Conservation (phyloP, 2,888 invertebrate genomes). For the Syrphus vitripennis region DNA sequence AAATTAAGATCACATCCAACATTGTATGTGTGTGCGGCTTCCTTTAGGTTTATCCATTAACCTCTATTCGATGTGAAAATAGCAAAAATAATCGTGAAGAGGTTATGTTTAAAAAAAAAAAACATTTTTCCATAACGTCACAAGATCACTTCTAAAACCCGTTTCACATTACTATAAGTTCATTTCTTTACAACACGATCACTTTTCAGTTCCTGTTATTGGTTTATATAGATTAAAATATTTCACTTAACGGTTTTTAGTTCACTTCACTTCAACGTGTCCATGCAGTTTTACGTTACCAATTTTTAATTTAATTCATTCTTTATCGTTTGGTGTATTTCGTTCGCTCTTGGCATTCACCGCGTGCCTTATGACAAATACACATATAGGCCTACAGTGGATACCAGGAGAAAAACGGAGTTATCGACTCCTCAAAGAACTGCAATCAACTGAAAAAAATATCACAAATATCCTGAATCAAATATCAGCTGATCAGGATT, state of each 20-base stretch:
- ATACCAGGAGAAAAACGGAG: slow-evolving; percentile 91
- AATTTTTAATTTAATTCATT: not conserved
- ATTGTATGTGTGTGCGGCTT: too few species aligned
- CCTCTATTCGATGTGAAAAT: too few species aligned
- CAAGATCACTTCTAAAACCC: too few species aligned
- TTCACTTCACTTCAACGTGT: not conserved
- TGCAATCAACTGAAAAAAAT: slow-evolving; percentile 44
- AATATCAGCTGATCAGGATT: slow-evolving; percentile 59
- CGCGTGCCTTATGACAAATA: slow-evolving; percentile 98
- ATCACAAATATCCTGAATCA: slow-evolving; percentile 13
- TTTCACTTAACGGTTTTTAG: not conserved
- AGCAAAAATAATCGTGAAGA: too few species aligned
- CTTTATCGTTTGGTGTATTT: slow-evolving; percentile 78
- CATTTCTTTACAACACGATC: not conserved
- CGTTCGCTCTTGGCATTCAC: slow-evolving; percentile 99
- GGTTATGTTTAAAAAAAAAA: too few species aligned
- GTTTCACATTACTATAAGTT: not conserved
- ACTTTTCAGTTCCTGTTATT: not conserved
- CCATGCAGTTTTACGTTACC: not conserved
- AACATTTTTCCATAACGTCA: too few species aligned
- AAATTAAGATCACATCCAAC: too few species aligned
- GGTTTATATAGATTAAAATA: too few species aligned
- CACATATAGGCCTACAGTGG: slow-evolving; percentile 97
- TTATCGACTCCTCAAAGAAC: slow-evolving; percentile 21
- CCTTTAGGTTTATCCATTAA: too few species aligned